A percentile compares a stretch with the other conserved stretches of the same genome.
Evolutionary conservation across 2,888 invertebrate species (phyloP).

Genomic region (Rhodophaea formosa): DNA sequence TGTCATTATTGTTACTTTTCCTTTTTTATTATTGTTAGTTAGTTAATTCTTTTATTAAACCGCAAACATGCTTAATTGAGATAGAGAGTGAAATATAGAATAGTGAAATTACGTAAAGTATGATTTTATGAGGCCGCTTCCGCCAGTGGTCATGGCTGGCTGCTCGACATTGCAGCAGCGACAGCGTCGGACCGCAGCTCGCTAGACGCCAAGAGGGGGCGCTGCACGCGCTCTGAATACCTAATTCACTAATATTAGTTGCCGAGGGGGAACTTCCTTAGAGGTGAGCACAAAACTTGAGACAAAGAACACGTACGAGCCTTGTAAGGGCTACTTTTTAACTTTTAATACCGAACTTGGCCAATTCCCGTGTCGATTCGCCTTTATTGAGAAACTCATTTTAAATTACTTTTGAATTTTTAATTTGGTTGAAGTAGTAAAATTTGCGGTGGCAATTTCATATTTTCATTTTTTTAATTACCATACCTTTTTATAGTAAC

Average conservation of each 20-base stretch:
- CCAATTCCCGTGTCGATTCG: slow-evolving; percentile 31
- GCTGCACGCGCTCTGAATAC: slow-evolving; percentile 73
- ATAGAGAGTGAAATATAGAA: too few species aligned
- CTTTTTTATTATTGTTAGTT: too few species aligned
- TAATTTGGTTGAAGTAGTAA: slow-evolving; percentile 14
- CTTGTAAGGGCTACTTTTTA: slow-evolving; percentile 66
- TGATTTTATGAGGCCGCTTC: background rate
- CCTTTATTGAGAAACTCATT: slow-evolving; percentile 25
- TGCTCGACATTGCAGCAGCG: slow-evolving; percentile 22
- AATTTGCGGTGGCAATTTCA: background rate
- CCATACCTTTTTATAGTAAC: too few species aligned
- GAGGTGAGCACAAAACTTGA: slow-evolving; percentile 73
- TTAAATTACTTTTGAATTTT: slow-evolving; percentile 30
- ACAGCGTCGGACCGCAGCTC: slow-evolving; percentile 29
- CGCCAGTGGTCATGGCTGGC: slow-evolving; percentile 2
- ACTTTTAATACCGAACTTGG: slow-evolving; percentile 59
- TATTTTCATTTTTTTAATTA: background rate
- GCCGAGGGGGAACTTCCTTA: slow-evolving; percentile 68
- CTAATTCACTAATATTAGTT: slow-evolving; percentile 79
- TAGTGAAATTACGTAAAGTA: background rate
- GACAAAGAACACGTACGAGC: slow-evolving; percentile 74
- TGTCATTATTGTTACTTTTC: too few species aligned
- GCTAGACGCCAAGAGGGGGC: slow-evolving; percentile 59
- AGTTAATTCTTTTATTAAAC: too few species aligned
- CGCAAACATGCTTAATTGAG: too few species aligned